Evolutionary conservation across 2,888 invertebrate genomes (phyloP), one percentile per base, ranked within the genome.

Genomic region (Mythimna ferrago): DNA sequence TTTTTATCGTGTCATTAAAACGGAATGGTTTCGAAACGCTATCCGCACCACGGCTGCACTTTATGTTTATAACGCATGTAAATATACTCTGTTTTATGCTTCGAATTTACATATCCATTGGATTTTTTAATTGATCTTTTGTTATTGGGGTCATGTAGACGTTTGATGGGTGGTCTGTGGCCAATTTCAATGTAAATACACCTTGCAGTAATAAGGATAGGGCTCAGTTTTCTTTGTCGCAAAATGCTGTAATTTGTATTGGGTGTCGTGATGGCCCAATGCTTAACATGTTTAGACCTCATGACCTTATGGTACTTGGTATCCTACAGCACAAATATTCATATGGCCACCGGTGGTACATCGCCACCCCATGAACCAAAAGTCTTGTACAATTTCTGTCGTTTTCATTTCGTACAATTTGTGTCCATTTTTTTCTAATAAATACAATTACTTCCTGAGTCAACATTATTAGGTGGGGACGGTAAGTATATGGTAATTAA

Each of bases 1-100:
- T 87, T 90, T 92, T 94, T 94, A 94, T 94, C 93, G 93, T 88
- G 91, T 92, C 92, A 94, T 94, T 94, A 93, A 93, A 94, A 90
- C 91, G 92, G 88, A 92, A 93, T 90, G 91, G 90, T 92, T 94
- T 92, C 92, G 93, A 91, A 92, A 93, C 89, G 90, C 89, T 89
- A 89, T 89, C 89, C 88, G 87, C 87, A 86, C 88, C 84, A 86
- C 84, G 83, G 80, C 76, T 81, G 82, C 76, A 74, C 81, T 86
- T 78, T 86, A 76, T 88, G 89, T 77, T 89, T 89, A 91, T 90
- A 89, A 89, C 88, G 84, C 87, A 82, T 87, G 85, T 78, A 86
- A 86, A 88, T 86, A 77, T 84, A 69, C 78, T 69, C 71, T 53
- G 80, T 66, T 81, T 81, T 81, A 81, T 83, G 76, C 67, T 83